Conservation (phyloP, 2,113 vertebrate species). For the Acrocephalus kingi region DNA sequence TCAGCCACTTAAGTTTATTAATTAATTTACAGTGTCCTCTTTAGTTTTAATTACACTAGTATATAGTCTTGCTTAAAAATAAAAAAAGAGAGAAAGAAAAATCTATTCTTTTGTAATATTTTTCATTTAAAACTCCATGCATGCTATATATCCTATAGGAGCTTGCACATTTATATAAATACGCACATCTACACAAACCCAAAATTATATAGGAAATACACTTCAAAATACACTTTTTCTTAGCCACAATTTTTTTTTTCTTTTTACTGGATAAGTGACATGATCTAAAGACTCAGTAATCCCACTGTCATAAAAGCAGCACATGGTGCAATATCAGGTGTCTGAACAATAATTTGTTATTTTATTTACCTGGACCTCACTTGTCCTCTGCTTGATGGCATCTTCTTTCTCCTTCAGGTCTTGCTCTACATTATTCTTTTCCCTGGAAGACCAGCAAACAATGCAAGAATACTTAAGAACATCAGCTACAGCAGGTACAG, state of each 20-base stretch:
- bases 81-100: not conserved
- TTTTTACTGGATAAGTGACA: not conserved
- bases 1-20: conserved; percentile 14
- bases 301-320: not conserved
- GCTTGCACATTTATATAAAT: not conserved
- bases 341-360: not conserved
- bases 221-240: not conserved
- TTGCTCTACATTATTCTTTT: conserved; percentile 94
- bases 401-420: conserved; percentile 98
- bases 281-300: not conserved
- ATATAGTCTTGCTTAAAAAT: not conserved
- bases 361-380: conserved; percentile 89
- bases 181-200: not conserved
- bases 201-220: not conserved
- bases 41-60: not conserved
- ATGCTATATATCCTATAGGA: not conserved
- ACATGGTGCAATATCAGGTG: not conserved
- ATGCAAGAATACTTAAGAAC: conserved; percentile 91
- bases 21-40: not conserved
- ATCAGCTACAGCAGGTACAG: conserved; percentile 80
- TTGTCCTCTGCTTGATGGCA: conserved; percentile 87
- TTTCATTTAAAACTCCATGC: not conserved
- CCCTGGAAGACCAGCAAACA: conserved; percentile 95
- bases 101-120: not conserved
- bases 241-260: not conserved